Conservation (phyloP, 2,888 invertebrate genomes). For the Alentia gelatinosa region DNA sequence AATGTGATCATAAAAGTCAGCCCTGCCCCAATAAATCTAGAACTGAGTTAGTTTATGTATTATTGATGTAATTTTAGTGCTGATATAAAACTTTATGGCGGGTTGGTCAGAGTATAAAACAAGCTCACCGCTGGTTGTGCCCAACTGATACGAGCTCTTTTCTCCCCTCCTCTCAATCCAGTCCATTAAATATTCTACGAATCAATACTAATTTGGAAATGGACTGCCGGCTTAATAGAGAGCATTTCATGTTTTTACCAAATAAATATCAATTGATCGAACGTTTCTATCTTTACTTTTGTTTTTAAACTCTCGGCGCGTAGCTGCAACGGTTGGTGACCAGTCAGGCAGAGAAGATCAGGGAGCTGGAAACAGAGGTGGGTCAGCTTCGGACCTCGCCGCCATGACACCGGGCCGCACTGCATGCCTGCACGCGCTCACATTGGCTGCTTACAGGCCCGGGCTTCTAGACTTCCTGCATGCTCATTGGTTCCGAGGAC, state of each 20-base stretch:
- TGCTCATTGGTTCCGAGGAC: slow-evolving; percentile 35
- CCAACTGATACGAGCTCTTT: neutral
- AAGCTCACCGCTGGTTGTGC: neutral
- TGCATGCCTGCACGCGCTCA: slow-evolving; percentile 45
- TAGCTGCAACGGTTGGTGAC: slow-evolving; percentile 38
- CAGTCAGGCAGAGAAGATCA: slow-evolving; percentile 32
- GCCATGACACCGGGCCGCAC: slow-evolving; percentile 40
- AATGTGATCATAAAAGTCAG: neutral
- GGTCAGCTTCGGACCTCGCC: slow-evolving; percentile 35
- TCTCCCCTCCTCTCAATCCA: neutral
- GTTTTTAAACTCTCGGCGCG: neutral
- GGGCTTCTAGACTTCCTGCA: slow-evolving; percentile 1
- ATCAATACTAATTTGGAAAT: slow-evolving; percentile 45
- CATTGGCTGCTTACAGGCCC: slow-evolving; percentile 46
- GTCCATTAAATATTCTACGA: slow-evolving; percentile 20
- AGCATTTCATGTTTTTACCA: neutral
- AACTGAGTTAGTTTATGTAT: neutral
- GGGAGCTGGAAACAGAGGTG: slow-evolving; percentile 44
- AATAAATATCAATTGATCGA: slow-evolving; percentile 45
- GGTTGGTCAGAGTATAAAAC: neutral
- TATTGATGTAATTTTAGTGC: slow-evolving; percentile 2
- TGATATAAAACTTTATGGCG: slow-evolving; percentile 1
- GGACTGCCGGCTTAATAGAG: slow-evolving; percentile 31
- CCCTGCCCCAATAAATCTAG: neutral
- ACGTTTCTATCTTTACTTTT: neutral